A percentile compares a stretch with the other conserved stretches of the same genome.
phyloP scores from a whole-genome alignment of 2,113 vertebrate species.

The Picathartes gymnocephalus region DNA sequence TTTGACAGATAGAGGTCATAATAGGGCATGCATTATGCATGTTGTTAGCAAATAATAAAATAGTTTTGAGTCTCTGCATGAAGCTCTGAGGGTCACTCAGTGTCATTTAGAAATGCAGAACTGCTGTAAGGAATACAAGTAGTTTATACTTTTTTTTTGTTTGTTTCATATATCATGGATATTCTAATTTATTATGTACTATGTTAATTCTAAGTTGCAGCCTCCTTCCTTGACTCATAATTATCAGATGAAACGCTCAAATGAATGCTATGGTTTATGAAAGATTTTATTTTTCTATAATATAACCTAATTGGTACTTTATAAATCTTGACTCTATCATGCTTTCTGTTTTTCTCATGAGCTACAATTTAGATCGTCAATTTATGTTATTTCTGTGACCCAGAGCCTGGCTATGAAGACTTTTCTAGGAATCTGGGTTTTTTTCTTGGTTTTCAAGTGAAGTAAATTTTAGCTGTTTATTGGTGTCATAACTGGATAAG shows the following conservation, averaged over 20 bases:
- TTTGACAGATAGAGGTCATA: conserved; percentile 3
- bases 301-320: not conserved
- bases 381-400: not conserved
- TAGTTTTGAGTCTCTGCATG: not conserved
- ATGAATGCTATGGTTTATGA: not conserved
- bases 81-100: not conserved
- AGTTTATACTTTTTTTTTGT: not conserved
- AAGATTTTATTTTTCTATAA: not conserved
- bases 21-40: not conserved
- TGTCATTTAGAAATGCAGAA: not conserved
- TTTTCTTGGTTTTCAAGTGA: not conserved
- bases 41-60: not conserved
- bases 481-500: not conserved
- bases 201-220: not conserved
- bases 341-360: not conserved
- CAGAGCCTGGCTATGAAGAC: not conserved
- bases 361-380: not conserved
- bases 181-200: not conserved
- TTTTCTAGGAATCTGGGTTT: not conserved
- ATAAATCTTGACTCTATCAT: not conserved
- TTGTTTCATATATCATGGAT: not conserved
- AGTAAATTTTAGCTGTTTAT: not conserved
- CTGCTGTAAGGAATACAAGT: not conserved
- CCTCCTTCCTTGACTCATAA: not conserved
- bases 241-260: not conserved